A percentile compares a stretch with the other conserved stretches of the same genome.
Conservation (phyloP, 35 echinoderm and acorn worm genomes). For the Ophiothrix spiculata region DNA sequence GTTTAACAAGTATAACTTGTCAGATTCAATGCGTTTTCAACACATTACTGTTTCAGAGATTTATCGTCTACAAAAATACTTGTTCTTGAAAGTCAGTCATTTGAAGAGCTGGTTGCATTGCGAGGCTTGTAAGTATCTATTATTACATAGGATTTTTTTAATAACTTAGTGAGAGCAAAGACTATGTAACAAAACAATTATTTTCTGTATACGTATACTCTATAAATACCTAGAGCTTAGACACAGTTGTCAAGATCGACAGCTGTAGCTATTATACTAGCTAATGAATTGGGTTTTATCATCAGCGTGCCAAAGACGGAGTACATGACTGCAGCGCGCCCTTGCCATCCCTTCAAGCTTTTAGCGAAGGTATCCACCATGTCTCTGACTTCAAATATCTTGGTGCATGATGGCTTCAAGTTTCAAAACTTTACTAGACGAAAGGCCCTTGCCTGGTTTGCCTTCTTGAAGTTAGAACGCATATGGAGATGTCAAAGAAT, state of each 20-base stretch:
- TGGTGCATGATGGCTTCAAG: no score
- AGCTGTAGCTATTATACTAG: background rate
- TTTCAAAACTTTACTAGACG: no score
- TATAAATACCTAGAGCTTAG: no score
- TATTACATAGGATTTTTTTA: no score
- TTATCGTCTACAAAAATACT: background rate
- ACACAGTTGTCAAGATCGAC: background rate
- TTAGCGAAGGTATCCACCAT: no score
- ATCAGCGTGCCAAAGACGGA: background rate
- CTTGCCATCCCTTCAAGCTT: no score
- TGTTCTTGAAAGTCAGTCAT: slow-evolving; percentile 9
- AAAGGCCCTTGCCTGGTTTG: no score
- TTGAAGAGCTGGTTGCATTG: background rate
- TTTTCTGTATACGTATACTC: background rate
- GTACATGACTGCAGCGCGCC: background rate
- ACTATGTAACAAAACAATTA: background rate
- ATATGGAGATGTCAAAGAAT: no score
- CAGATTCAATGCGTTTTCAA: background rate
- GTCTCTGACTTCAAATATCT: no score
- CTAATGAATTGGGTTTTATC: background rate
- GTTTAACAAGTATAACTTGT: background rate
- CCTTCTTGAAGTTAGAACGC: no score
- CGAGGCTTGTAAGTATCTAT: slow-evolving; percentile 15
- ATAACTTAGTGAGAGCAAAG: no score
- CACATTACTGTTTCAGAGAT: background rate